Conservation (phyloP, 2,113 vertebrate genomes). For the Cervus canadensis region DNA sequence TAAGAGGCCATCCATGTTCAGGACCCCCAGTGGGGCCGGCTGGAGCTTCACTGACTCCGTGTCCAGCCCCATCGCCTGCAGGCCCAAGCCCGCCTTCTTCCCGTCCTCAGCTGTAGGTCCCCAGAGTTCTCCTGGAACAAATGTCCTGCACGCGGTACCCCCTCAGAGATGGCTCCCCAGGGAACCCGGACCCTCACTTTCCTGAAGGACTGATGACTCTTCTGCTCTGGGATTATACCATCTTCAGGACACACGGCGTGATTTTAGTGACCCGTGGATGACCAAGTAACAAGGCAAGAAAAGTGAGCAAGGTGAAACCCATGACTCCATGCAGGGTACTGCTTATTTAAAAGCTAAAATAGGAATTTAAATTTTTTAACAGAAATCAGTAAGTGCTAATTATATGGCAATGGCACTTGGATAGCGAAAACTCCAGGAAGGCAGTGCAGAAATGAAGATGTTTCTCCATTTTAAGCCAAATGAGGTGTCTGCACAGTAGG, state of each 20-base stretch:
- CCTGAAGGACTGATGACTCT: rapidly evolving
- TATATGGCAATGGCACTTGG: not conserved
- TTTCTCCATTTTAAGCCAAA: not conserved
- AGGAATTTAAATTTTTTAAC: not conserved
- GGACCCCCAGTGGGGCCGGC: not conserved
- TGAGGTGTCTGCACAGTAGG: not conserved
- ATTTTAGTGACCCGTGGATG: not conserved
- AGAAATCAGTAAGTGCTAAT: not conserved
- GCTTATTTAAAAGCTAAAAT: not conserved
- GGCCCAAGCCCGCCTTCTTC: not conserved
- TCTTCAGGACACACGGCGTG: rapidly evolving
- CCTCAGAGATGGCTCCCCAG: not conserved
- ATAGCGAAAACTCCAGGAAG: not conserved
- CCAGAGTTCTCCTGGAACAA: not conserved
- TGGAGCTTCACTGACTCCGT: not conserved
- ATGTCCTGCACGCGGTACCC: not conserved
- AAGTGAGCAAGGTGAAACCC: not conserved
- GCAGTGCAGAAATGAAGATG: rapidly evolving
- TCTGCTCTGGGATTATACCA: not conserved
- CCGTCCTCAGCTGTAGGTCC: not conserved
- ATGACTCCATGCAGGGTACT: no score
- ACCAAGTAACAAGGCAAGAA: not conserved
- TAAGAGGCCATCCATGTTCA: not conserved
- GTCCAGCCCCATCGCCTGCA: not conserved
- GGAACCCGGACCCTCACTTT: not conserved